Evolutionary conservation across 1,140 invertebrate species (phyloP), one percentile per base, ranked within the genome.

Genomic region (Globodera ellingtonae): DNA sequence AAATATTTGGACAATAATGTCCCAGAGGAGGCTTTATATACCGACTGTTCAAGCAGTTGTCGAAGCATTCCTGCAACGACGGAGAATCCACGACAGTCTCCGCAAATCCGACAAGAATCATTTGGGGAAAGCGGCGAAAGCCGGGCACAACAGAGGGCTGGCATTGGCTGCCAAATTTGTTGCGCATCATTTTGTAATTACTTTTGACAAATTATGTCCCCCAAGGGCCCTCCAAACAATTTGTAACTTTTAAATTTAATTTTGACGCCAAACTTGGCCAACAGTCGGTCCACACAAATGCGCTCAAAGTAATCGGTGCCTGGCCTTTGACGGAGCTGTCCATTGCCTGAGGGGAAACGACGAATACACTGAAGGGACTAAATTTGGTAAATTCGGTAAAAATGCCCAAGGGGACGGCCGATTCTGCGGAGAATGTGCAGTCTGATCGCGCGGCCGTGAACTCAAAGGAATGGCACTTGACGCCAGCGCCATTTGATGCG

Each of bases 71-170:
- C 66, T 86, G 86, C 15, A 89, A 81, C 0, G 82, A 81, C 0
- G 86, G 79, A 0, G 87, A 81, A 77, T 89, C 87, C 9, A 87
- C 85, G 7, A 89, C 87, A 18, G 87, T 89, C 76, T 89, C 87
- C 0, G 87, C 87, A 73, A 89, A 89, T 24, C 87, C 87, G 24
- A 89, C 87, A 5, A 89, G 81, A 66, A 89, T 89, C 87, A 89
- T 88, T 80, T 88, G 87, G n/a, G 87, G 87, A 75, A 84, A 88
- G 9, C 87, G 80, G 66, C 79, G 82, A 79, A 86, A 88, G 18
- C 86, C 81, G 24, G 80, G 75, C 56, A 59, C 56, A 59, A 59
- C 10, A 5, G 48, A 67, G 46, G 35, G 81, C 74, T n/a, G 72
- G 52, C 88, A 88, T 47, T 87, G 82, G 56, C 87, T 89, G 62